Evolutionary conservation across 2,113 vertebrate genomes (phyloP).

Genomic region (Menidia beryllina): DNA sequence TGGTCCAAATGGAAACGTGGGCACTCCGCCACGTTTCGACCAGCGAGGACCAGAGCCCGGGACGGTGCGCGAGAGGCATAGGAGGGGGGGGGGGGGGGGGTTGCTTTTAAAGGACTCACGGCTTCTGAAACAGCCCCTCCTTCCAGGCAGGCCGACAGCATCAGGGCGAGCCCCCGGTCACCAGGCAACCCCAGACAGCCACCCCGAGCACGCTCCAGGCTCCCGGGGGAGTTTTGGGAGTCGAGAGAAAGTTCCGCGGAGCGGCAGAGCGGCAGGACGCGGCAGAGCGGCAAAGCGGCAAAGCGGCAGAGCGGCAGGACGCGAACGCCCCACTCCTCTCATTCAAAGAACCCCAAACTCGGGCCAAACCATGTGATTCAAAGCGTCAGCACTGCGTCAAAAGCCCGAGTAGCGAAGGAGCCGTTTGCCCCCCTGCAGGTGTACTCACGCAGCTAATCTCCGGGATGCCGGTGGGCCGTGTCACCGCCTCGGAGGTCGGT

Average conservation of each 20-base stretch:
- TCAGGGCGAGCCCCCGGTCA: constrained; percentile 44
- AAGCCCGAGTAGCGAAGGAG: neutral
- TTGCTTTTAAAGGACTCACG: constrained; percentile 35
- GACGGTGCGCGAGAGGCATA: too few relatives aligned
- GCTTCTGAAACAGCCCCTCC: constrained; percentile 33
- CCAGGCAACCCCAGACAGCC: constrained; percentile 58
- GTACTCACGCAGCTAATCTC: constrained; percentile 64
- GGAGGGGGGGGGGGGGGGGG: too few relatives aligned
- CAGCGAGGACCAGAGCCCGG: neutral
- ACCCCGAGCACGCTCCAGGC: constrained; percentile 43
- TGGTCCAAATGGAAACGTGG: constrained; percentile 5
- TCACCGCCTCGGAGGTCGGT: constrained; percentile 10
- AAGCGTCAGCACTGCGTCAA: constrained; percentile 51
- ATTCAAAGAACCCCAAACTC: neutral
- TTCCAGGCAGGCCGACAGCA: constrained; percentile 35
- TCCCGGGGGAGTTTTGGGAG: constrained; percentile 10
- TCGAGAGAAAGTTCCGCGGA: constrained; percentile 34
- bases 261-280: constrained; percentile 14
- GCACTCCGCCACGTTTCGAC: neutral
- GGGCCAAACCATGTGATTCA: constrained; percentile 8
- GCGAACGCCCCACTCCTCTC: too few relatives aligned
- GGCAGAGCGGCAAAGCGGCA: neutral
- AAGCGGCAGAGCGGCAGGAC: constrained; percentile 3
- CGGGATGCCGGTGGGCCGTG: constrained; percentile 3
- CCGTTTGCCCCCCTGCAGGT: neutral